These are phyloP conservation scores for Andrena marginata DNA, from an alignment of 2,888 invertebrate genomes.

Conservation along the genomic window DNA sequence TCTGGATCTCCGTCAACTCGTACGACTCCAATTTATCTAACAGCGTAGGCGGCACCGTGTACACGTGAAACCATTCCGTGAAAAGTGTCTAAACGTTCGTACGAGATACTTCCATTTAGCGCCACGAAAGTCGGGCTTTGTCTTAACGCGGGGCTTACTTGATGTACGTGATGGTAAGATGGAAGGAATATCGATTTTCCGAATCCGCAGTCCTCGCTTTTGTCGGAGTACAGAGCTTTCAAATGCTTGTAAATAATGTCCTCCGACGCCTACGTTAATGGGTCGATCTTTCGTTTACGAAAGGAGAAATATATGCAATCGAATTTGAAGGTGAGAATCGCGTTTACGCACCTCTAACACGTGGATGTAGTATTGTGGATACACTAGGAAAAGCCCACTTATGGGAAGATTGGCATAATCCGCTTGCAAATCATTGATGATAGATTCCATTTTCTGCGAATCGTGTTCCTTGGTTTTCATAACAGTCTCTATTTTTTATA, in stretches of 20 bases:
- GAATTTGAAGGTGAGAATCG: not conserved
- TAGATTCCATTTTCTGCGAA: conserved; percentile 66
- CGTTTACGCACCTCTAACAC: conserved; percentile 72
- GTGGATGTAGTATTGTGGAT: conserved; percentile 76
- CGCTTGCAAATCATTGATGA: conserved; percentile 62
- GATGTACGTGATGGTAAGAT: conserved; percentile 70
- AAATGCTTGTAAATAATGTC: conserved; percentile 76
- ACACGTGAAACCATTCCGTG: conserved; percentile 68
- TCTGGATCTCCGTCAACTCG: conserved; percentile 65
- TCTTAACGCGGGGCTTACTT: conserved; percentile 48
- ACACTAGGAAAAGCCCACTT: conserved; percentile 75
- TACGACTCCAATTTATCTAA: conserved; percentile 65
- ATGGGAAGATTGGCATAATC: conserved; percentile 65
- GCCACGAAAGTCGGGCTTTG: not conserved
- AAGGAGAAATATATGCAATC: not conserved
- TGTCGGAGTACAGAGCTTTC: conserved; percentile 38
- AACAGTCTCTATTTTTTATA: too few species aligned
- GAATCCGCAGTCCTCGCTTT: conserved; percentile 48
- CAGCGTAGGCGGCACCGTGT: conserved; percentile 67
- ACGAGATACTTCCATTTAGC: conserved; percentile 4
- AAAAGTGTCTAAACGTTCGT: conserved; percentile 72
- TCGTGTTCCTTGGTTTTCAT: not conserved
- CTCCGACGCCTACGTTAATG: conserved; percentile 71
- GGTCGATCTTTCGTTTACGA: not conserved
- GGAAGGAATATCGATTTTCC: conserved; percentile 70